phyloP scores from a whole-genome alignment of 2,797 vertebrate species.

The Echiichthys vipera region DNA sequence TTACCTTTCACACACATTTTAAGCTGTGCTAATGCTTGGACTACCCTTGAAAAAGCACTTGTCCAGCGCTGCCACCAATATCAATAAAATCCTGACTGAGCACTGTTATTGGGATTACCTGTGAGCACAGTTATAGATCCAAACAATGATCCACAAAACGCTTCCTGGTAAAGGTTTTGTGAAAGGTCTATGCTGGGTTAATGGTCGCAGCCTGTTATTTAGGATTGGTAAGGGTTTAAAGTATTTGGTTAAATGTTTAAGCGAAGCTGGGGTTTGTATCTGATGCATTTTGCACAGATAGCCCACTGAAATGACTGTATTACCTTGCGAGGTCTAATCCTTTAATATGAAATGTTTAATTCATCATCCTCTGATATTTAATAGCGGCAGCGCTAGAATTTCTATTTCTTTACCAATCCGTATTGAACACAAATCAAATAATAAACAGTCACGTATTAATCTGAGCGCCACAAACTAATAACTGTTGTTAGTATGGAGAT shows the following conservation, averaged over 20 bases:
- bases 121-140: conserved; percentile 8
- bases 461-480: background rate
- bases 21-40: background rate
- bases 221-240: conserved; percentile 30
- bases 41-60: background rate
- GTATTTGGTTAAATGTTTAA: too few species aligned
- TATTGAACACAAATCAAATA: conserved; percentile 5
- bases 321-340: conserved; percentile 58
- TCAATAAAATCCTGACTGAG: background rate
- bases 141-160: conserved; percentile 1
- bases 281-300: too few species aligned
- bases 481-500: background rate
- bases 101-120: conserved; percentile 1
- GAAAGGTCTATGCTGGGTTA: conserved; percentile 8
- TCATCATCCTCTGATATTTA: conserved; percentile 54
- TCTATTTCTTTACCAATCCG: conserved; percentile 16
- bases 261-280: conserved; percentile 34
- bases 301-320: conserved; percentile 46
- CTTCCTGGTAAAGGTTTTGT: background rate
- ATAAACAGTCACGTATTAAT: conserved; percentile 13
- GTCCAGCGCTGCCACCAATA: background rate
- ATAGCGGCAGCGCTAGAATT: conserved; percentile 26
- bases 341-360: conserved; percentile 57
- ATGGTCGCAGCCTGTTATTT: conserved; percentile 18
- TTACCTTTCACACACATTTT: background rate